A percentile compares a stretch with the other conserved stretches of the same genome.
These are phyloP conservation scores for Drosophila atripex DNA, from an alignment of 2,888 invertebrate genomes.

Conservation along the genomic window DNA sequence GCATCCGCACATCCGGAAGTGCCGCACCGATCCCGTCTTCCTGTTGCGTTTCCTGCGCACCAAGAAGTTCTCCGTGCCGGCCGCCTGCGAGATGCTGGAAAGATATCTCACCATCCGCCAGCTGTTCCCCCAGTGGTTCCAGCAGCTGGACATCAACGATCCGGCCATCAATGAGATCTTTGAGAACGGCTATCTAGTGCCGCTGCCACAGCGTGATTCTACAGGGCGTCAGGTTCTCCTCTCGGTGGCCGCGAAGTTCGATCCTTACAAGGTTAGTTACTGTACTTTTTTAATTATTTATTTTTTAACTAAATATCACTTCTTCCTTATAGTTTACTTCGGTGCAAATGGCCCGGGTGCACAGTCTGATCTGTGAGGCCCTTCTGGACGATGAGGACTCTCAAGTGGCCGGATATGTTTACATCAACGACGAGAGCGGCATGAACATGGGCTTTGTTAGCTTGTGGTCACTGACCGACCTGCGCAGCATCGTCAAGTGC, in stretches of 20 bases:
- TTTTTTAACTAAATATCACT: not conserved
- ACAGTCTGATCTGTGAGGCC: conserved; percentile 93
- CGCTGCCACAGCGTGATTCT: conserved; percentile 89
- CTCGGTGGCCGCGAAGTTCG: conserved; percentile 91
- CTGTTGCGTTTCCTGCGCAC: conserved; percentile 93
- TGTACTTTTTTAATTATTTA: no score
- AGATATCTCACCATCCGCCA: conserved; percentile 93
- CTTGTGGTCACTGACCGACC: conserved; percentile 91
- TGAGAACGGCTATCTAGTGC: conserved; percentile 91
- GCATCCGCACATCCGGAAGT: conserved; percentile 91
- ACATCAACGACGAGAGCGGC: conserved; percentile 92
- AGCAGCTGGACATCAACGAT: conserved; percentile 91
- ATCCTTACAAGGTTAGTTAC: conserved; percentile 86
- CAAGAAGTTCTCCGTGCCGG: conserved; percentile 93
- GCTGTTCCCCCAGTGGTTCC: conserved; percentile 94
- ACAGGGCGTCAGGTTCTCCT: conserved; percentile 91
- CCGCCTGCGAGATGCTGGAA: conserved; percentile 94
- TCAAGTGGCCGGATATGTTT: conserved; percentile 92
- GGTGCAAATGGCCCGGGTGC: conserved; percentile 92
- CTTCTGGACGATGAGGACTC: conserved; percentile 93
- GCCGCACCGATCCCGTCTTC: conserved; percentile 93
- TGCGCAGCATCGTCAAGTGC: conserved; percentile 88
- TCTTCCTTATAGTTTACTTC: conserved; percentile 86
- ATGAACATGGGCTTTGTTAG: conserved; percentile 93
- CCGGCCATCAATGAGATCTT: conserved; percentile 91